Conservation (phyloP, 2,888 invertebrate genomes). For the Thymelicus sylvestris region DNA sequence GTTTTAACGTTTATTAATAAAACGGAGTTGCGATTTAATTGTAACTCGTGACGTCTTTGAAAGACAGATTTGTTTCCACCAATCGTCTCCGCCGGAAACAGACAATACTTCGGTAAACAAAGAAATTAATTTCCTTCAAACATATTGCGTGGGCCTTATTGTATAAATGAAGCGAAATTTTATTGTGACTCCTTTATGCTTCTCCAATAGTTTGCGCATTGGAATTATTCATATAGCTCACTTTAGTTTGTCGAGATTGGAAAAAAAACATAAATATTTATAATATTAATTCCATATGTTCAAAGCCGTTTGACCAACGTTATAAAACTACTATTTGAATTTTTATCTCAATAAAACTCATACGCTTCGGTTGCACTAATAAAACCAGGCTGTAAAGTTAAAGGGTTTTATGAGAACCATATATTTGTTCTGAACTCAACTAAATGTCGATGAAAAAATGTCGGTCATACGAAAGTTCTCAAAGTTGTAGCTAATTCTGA, state of each 20-base stretch:
- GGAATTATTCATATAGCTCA: no score
- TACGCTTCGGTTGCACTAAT: not conserved
- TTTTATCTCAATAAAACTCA: not conserved
- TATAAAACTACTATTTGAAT: not conserved
- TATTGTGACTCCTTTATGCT: not conserved
- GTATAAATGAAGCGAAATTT: not conserved
- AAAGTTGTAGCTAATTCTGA: not conserved
- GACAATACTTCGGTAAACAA: conserved; percentile 42
- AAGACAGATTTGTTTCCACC: conserved; percentile 18
- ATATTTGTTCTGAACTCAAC: not conserved
- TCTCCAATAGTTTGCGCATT: no score
- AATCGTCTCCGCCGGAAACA: conserved; percentile 16
- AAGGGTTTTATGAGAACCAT: conserved; percentile 9
- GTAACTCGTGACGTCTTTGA: not conserved
- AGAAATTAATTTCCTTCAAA: conserved; percentile 54
- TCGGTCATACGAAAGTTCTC: not conserved
- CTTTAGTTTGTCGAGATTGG: no score
- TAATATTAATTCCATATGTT: not conserved
- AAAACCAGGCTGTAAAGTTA: not conserved
- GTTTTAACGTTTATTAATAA: not conserved
- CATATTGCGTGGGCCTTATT: conserved; percentile 28
- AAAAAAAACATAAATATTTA: not conserved
- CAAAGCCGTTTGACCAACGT: not conserved
- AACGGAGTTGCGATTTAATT: not conserved
- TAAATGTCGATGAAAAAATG: not conserved